Conservation (phyloP, 2,797 vertebrate species). For the Acipenser oxyrinchus region DNA sequence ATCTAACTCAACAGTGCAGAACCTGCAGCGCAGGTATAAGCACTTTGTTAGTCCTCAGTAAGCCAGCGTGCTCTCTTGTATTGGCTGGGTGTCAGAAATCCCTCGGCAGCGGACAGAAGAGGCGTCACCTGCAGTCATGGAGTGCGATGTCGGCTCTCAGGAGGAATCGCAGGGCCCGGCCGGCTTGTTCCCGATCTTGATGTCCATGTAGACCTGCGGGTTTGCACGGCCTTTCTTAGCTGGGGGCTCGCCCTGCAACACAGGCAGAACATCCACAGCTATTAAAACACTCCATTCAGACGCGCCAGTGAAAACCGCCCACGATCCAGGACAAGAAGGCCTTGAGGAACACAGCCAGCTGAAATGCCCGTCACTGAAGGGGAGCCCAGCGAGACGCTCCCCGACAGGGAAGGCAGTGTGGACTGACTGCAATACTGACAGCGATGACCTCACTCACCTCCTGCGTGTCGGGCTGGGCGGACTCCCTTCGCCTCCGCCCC, state of each 20-base stretch:
- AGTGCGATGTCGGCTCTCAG: conserved; percentile 87
- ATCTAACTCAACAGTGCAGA: too few relatives aligned
- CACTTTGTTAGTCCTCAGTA: too few relatives aligned
- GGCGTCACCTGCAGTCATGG: conserved; percentile 83
- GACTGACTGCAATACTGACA: not conserved
- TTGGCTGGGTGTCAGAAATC: not conserved
- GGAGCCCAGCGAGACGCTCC: too few relatives aligned
- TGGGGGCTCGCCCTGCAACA: conserved; percentile 70
- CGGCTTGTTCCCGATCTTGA: conserved; percentile 93
- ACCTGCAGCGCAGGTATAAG: too few relatives aligned
- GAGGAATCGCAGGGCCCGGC: conserved; percentile 82
- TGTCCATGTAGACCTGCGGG: conserved; percentile 95
- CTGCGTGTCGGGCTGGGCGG: conserved; percentile 55
- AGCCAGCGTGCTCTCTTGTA: too few relatives aligned
- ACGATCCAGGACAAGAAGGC: too few relatives aligned
- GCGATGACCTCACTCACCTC: conserved; percentile 54
- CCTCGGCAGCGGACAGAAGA: not conserved
- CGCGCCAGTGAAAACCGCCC: conserved; percentile 1
- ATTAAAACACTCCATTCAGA: conserved; percentile 4
- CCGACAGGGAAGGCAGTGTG: not conserved
- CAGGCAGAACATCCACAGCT: too few relatives aligned
- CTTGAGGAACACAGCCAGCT: too few relatives aligned
- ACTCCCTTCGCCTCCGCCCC: conserved; percentile 57
- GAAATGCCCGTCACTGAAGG: too few relatives aligned
- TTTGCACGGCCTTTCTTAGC: conserved; percentile 83